Conservation (phyloP, 2,888 invertebrate genomes). For the Melipona bicolor region DNA sequence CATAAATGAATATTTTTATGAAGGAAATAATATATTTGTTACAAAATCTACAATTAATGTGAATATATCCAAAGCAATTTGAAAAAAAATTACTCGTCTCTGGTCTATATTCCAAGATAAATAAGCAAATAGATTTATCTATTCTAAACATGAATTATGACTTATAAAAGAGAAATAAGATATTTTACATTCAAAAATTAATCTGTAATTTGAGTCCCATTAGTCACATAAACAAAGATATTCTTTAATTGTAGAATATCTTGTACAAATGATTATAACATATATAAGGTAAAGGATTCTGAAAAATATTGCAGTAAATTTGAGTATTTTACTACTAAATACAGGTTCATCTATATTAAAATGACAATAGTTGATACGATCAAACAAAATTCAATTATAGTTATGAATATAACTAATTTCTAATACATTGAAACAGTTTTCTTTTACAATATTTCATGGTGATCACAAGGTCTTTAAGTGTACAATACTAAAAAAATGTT, state of each 20-base stretch:
- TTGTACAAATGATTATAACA: slow-evolving; percentile 24
- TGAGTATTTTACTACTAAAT: slow-evolving; percentile 26
- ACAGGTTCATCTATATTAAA: slow-evolving; percentile 12
- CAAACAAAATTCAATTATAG: slow-evolving; percentile 13
- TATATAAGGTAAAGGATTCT: slow-evolving; percentile 27
- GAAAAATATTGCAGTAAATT: slow-evolving; percentile 40
- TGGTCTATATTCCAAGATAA: slow-evolving; percentile 46
- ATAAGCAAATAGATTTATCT: slow-evolving; percentile 44
- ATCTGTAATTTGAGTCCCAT: slow-evolving; percentile 62
- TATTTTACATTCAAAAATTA: slow-evolving; percentile 29
- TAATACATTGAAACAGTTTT: slow-evolving; percentile 36
- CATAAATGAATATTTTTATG: slow-evolving; percentile 15
- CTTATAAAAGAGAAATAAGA: slow-evolving; percentile 53
- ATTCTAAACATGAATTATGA: slow-evolving; percentile 38
- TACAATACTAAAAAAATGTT: slow-evolving; percentile 69
- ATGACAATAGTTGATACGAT: slow-evolving; percentile 9
- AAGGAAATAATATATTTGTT: slow-evolving; percentile 17
- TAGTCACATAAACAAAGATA: slow-evolving; percentile 46
- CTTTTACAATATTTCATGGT: slow-evolving; percentile 22
- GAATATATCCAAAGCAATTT: background rate
- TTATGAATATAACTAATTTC: slow-evolving; percentile 41
- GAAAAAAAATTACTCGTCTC: slow-evolving; percentile 42
- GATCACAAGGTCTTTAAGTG: slow-evolving; percentile 63
- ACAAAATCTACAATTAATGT: background rate
- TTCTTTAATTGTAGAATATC: slow-evolving; percentile 30